A percentile compares a stretch with the other conserved stretches of the same genome.
Evolutionary conservation across 2,888 invertebrate species (phyloP).

Genomic region (Dyspetes luteomarginatus): DNA sequence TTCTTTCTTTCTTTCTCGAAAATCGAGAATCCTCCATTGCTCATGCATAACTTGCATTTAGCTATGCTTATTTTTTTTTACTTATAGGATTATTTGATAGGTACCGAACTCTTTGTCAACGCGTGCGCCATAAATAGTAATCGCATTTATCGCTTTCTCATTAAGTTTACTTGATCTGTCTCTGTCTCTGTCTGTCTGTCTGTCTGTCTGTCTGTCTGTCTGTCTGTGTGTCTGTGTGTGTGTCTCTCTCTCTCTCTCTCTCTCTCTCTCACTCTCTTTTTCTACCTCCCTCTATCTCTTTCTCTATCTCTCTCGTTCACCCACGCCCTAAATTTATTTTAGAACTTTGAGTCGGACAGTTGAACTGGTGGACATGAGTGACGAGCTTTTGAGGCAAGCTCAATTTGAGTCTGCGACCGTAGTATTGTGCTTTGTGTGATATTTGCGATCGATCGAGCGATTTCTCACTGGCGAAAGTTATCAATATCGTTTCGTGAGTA

Average conservation of each 20-base stretch:
- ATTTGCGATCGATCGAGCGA: conserved; percentile 25
- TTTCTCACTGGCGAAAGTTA: conserved; percentile 13
- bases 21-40: conserved; percentile 15
- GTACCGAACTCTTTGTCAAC: conserved; percentile 64
- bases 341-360: conserved; percentile 68
- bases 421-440: conserved; percentile 47
- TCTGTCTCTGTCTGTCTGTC: neutral
- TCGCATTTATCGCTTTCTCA: conserved; percentile 39
- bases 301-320: conserved; percentile 43
- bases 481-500: conserved; percentile 15
- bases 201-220: neutral
- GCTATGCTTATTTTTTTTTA: conserved; percentile 9
- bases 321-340: conserved; percentile 58
- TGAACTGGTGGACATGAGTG: conserved; percentile 43
- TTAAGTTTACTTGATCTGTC: conserved; percentile 26
- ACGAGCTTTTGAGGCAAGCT: conserved; percentile 51
- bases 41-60: conserved; percentile 10
- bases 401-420: conserved; percentile 52
- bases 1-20: neutral
- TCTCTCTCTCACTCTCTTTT: neutral
- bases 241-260: neutral
- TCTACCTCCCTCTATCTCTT: conserved; percentile 45
- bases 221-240: conserved; percentile 20
- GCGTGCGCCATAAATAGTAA: conserved; percentile 49
- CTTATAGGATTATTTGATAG: conserved; percentile 58